Percentiles rank a stretch among this genome's conserved stretches.
Conservation (phyloP, 2,113 vertebrate species). For the Brienomyrus brachyistius region DNA sequence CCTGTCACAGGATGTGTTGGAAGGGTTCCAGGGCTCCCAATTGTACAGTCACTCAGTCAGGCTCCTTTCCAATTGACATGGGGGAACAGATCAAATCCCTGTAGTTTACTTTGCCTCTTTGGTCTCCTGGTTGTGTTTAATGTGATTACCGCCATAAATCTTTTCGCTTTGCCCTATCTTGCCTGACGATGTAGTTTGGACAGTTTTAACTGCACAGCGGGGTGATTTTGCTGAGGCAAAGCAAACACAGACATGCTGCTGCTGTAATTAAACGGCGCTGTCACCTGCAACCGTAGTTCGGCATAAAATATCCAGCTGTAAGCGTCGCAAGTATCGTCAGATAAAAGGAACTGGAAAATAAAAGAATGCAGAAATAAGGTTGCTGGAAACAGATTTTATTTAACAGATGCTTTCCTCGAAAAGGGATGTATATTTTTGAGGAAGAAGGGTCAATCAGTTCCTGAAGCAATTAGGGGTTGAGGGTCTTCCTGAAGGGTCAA, state of each 20-base stretch:
- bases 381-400: not conserved
- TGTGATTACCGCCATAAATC: not conserved
- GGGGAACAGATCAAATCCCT: not conserved
- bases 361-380: not conserved
- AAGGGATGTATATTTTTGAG: not conserved
- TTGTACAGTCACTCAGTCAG: not conserved
- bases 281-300: not conserved
- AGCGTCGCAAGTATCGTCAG: not conserved
- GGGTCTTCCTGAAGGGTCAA: not conserved
- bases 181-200: not conserved
- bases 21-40: not conserved
- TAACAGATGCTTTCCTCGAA: not conserved
- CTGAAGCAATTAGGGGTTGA: not conserved
- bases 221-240: not conserved
- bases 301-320: not conserved
- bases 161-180: not conserved
- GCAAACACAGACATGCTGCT: not conserved
- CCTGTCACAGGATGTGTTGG: not conserved
- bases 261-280: not conserved
- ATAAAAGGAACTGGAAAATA: not conserved
- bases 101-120: not conserved
- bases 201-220: not conserved
- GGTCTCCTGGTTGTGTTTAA: not conserved
- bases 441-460: not conserved
- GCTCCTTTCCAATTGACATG: not conserved